These are phyloP conservation scores for Elegia similella DNA, from an alignment of 2,888 invertebrate species.

Conservation along the genomic window DNA sequence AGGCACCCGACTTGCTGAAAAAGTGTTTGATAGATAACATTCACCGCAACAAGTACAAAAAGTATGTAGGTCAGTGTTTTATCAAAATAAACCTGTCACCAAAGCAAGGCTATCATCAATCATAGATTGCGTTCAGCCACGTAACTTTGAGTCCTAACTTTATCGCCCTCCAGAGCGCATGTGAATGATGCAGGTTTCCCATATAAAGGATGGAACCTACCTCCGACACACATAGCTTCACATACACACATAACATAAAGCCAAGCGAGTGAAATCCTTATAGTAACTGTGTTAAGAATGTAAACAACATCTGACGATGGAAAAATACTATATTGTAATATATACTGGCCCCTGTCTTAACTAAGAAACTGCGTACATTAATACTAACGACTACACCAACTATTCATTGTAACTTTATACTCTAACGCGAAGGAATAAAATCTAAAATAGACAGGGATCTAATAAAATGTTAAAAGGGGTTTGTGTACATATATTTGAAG, in stretches of 20 bases:
- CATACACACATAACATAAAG: constrained; percentile 6
- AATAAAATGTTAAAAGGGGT: constrained; percentile 19
- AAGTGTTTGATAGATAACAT: background rate
- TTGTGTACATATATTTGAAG: constrained; percentile 28
- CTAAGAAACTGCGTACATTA: constrained; percentile 43
- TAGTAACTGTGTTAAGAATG: constrained; percentile 7
- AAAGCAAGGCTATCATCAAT: constrained; percentile 37
- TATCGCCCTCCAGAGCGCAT: constrained; percentile 34
- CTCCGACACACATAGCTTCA: constrained; percentile 32
- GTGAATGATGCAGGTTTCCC: constrained; percentile 59
- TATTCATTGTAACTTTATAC: constrained; percentile 28
- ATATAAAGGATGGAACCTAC: constrained; percentile 53
- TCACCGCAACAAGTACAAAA: background rate
- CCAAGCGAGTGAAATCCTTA: constrained; percentile 11
- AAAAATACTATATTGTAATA: constrained; percentile 20
- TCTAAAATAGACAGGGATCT: constrained; percentile 19
- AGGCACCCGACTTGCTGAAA: too few relatives aligned
- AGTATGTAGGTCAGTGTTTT: constrained; percentile 15
- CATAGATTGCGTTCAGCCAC: constrained; percentile 38
- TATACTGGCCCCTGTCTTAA: constrained; percentile 34
- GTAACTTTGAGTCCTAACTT: constrained; percentile 26
- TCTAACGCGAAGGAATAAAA: constrained; percentile 26
- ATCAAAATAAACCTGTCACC: constrained; percentile 25
- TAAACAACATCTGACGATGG: background rate
- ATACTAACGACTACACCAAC: constrained; percentile 34